These are phyloP conservation scores for Hoplodrina ambigua DNA, from an alignment of 2,888 invertebrate genomes.

Conservation along the genomic window DNA sequence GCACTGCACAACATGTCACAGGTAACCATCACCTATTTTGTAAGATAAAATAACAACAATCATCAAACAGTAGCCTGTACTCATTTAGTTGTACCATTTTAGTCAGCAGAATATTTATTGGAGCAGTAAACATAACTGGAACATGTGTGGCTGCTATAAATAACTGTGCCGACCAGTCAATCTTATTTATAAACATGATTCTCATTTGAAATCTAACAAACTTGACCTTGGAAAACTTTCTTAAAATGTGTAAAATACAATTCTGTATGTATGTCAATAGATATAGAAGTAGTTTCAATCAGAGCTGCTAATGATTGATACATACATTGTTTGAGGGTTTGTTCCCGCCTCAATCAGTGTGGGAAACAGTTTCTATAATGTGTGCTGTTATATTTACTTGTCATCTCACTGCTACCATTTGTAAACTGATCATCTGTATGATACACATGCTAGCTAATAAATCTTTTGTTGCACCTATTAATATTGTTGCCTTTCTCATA, in stretches of 20 bases:
- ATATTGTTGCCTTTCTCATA: constrained; percentile 5
- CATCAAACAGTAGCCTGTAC: background rate
- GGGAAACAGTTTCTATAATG: constrained; percentile 41
- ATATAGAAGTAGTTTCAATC: constrained; percentile 10
- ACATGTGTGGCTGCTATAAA: constrained; percentile 47
- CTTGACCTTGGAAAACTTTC: constrained; percentile 52
- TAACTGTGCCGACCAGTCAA: constrained; percentile 52
- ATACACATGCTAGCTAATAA: constrained; percentile 5
- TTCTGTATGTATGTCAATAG: constrained; percentile 33
- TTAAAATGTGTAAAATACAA: constrained; percentile 14
- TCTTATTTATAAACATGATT: constrained; percentile 58
- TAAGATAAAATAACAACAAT: background rate
- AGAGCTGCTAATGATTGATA: constrained; percentile 12
- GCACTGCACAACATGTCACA: constrained; percentile 93
- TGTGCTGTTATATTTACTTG: constrained; percentile 15
- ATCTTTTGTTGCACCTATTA: constrained; percentile 1
- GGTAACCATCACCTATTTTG: constrained; percentile 78
- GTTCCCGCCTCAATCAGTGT: constrained; percentile 47
- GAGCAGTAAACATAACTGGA: constrained; percentile 33
- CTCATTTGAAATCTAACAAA: constrained; percentile 36
- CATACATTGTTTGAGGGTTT: constrained; percentile 31
- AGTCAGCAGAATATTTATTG: constrained; percentile 36
- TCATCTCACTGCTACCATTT: constrained; percentile 20
- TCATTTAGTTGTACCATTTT: background rate
- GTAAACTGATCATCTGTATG: constrained; percentile 17